phyloP scores from a whole-genome alignment of 1,140 invertebrate species.

The Atta cephalotes region DNA sequence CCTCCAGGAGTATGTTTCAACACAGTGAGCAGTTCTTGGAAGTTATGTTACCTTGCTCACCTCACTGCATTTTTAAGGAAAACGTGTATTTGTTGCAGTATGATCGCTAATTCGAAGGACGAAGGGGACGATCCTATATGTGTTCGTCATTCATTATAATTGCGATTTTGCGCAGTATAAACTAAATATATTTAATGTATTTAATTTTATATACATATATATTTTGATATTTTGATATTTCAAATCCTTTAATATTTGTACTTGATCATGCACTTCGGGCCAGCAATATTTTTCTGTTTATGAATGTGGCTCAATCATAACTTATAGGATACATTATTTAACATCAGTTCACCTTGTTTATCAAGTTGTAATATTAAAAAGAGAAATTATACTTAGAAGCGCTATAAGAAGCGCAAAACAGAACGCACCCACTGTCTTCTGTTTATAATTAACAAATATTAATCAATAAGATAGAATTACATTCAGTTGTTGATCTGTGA shows the following conservation, averaged over 20 bases:
- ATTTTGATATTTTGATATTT: neutral
- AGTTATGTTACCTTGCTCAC: neutral
- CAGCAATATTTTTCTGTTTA: neutral
- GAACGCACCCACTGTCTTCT: too few relatives aligned
- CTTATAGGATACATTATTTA: neutral
- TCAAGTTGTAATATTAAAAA: too few relatives aligned
- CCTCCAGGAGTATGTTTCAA: neutral
- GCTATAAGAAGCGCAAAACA: too few relatives aligned
- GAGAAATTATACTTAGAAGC: too few relatives aligned
- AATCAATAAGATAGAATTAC: neutral
- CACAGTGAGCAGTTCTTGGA: neutral
- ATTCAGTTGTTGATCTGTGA: neutral
- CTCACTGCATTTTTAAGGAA: conserved; percentile 35
- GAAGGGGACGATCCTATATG: neutral
- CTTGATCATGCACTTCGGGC: conserved; percentile 20
- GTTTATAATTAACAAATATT: neutral
- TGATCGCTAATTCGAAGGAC: neutral
- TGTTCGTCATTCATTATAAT: neutral
- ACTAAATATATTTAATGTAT: neutral
- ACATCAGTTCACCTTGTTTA: too few relatives aligned
- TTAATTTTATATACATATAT: too few relatives aligned
- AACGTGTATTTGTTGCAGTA: neutral
- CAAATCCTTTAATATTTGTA: conserved; percentile 52
- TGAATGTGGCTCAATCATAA: conserved; percentile 12
- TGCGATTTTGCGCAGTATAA: neutral